Conservation (phyloP, 2,797 vertebrate genomes). For the Lepidocolaptes lacrymiger region DNA sequence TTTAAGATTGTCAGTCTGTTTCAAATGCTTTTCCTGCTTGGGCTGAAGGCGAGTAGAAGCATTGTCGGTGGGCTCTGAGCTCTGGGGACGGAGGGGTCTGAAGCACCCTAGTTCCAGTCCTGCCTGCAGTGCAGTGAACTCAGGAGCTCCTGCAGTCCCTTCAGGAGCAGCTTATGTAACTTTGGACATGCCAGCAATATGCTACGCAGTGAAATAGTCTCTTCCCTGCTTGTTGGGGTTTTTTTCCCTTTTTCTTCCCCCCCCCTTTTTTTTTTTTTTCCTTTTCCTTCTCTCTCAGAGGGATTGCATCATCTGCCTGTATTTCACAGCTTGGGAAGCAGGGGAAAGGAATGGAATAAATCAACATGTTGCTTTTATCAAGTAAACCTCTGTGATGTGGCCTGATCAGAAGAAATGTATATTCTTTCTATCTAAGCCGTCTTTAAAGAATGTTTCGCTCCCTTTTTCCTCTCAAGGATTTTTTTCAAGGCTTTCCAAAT, state of each 20-base stretch:
- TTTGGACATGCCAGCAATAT: background rate
- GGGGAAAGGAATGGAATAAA: constrained; percentile 51
- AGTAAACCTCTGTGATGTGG: constrained; percentile 50
- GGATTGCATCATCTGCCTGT: constrained; percentile 68
- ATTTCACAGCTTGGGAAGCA: constrained; percentile 48
- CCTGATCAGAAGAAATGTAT: constrained; percentile 37
- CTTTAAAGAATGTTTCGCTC: constrained; percentile 5
- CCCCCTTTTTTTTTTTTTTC: too few relatives aligned
- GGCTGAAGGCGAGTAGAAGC: background rate
- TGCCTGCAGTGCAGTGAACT: background rate
- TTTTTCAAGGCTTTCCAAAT: constrained; percentile 35
- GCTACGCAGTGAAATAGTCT: background rate
- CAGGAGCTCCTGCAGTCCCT: background rate
- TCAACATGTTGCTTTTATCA: constrained; percentile 49
- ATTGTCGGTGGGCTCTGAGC: background rate
- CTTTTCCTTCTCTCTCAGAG: background rate
- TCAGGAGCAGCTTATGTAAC: background rate
- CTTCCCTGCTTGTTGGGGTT: background rate
- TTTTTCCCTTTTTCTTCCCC: rapidly evolving
- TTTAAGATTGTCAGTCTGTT: background rate
- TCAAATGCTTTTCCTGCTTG: background rate
- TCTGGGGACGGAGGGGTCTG: background rate
- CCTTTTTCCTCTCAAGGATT: constrained; percentile 17
- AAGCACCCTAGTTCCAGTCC: background rate
- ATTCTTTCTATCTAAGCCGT: background rate